Evolutionary conservation across 1,140 invertebrate species (phyloP).

Genomic region (Chionoecetes opilio): DNA sequence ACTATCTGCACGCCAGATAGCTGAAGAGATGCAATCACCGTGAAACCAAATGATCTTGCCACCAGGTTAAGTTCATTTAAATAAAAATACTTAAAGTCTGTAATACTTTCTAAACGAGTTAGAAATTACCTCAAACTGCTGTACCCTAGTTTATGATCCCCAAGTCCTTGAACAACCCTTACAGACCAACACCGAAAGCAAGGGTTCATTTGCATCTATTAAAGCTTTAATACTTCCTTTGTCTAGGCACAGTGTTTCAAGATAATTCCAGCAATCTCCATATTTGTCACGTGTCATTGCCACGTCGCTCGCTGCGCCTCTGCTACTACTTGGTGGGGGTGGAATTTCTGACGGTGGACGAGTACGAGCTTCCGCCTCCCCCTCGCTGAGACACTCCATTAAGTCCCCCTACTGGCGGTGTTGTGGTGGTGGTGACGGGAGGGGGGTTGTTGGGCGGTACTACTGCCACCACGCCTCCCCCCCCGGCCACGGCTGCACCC

Average conservation of each 20-base stretch:
- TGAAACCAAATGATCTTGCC: slow-evolving; percentile 41
- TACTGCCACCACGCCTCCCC: background rate
- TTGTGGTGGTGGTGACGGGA: background rate
- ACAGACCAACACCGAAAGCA: slow-evolving; percentile 49
- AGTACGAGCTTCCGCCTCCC: slow-evolving; percentile 66
- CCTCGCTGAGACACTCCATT: slow-evolving; percentile 71
- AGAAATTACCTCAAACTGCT: slow-evolving; percentile 60
- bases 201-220: slow-evolving; percentile 59
- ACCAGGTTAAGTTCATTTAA: slow-evolving; percentile 33
- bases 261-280: slow-evolving; percentile 34
- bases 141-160: slow-evolving; percentile 46
- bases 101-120: slow-evolving; percentile 71
- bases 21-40: slow-evolving; percentile 45
- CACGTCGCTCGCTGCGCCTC: background rate
- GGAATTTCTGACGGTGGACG: slow-evolving; percentile 71
- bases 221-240: slow-evolving; percentile 71
- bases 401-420: slow-evolving; percentile 58
- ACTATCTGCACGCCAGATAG: slow-evolving; percentile 59
- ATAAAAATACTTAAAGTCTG: slow-evolving; percentile 69
- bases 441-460: background rate
- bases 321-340: slow-evolving; percentile 67
- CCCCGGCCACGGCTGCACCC: background rate
- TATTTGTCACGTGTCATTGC: background rate
- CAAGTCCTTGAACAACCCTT: slow-evolving; percentile 32
- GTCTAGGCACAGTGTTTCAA: slow-evolving; percentile 42